These are phyloP conservation scores for Coregonus clupeaformis DNA, from an alignment of 2,113 vertebrate species.

Conservation along the genomic window DNA sequence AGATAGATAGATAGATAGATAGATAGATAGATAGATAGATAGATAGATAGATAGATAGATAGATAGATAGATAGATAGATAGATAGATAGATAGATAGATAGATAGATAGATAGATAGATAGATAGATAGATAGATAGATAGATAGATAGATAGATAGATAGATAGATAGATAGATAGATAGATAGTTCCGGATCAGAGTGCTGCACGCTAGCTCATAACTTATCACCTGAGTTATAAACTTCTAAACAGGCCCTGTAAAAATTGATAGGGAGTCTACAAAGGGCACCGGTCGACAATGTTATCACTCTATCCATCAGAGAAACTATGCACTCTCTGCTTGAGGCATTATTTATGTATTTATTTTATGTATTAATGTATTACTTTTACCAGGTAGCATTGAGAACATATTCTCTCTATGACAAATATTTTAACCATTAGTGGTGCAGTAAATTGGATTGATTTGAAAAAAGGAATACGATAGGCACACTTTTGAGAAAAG, in stretches of 20 bases:
- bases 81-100: slow-evolving; percentile 26
- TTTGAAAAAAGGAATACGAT: not conserved
- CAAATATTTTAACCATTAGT: not conserved
- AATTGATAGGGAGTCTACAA: slow-evolving; percentile 31
- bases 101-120: slow-evolving; percentile 24
- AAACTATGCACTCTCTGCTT: not conserved
- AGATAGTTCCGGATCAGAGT: slow-evolving; percentile 40
- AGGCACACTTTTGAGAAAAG: slow-evolving; percentile 1
- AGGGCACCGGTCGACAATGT: slow-evolving; percentile 31
- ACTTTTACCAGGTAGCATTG: no score
- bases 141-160: slow-evolving; percentile 42
- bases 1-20: slow-evolving; percentile 32
- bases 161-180: slow-evolving; percentile 26
- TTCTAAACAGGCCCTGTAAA: slow-evolving; percentile 48
- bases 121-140: slow-evolving; percentile 31
- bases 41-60: slow-evolving; percentile 31
- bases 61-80: slow-evolving; percentile 42
- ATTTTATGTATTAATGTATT: no score
- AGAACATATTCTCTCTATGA: not conserved
- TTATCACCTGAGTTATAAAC: slow-evolving; percentile 60
- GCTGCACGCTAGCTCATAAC: slow-evolving; percentile 35
- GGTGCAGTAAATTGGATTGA: not conserved
- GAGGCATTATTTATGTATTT: not conserved
- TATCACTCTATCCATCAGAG: slow-evolving; percentile 25
- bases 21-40: slow-evolving; percentile 24